Evolutionary conservation across 2,113 vertebrate species (phyloP).

Genomic region (Sylvia atricapilla): DNA sequence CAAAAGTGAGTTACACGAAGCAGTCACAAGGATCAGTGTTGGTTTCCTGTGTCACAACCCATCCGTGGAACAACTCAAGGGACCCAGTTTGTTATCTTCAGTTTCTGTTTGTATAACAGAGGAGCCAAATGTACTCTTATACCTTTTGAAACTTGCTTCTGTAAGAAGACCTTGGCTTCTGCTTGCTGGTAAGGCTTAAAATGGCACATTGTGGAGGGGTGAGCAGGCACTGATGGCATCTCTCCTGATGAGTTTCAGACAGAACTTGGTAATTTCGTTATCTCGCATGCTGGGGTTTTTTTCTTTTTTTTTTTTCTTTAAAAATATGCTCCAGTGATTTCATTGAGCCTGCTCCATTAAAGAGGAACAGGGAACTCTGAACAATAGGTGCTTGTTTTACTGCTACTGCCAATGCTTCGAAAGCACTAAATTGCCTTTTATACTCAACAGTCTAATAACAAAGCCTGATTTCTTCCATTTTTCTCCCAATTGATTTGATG

Average conservation of each 20-base stretch:
- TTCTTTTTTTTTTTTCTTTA: fast-evolving
- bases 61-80: not conserved
- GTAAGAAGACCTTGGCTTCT: not conserved
- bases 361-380: slow-evolving; percentile 32
- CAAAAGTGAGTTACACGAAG: not conserved
- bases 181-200: not conserved
- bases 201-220: not conserved
- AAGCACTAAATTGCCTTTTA: slow-evolving; percentile 66
- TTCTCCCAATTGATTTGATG: slow-evolving; percentile 44
- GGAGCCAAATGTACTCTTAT: not conserved
- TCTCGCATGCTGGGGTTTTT: not conserved
- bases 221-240: not conserved
- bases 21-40: not conserved
- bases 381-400: slow-evolving; percentile 64
- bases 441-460: slow-evolving; percentile 62
- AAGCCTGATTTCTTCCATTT: slow-evolving; percentile 49
- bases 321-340: slow-evolving; percentile 1
- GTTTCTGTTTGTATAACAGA: not conserved
- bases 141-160: not conserved
- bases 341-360: slow-evolving; percentile 12
- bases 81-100: not conserved
- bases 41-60: not conserved
- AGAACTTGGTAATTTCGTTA: not conserved
- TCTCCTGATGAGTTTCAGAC: not conserved
- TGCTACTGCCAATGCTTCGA: slow-evolving; percentile 54